Base-by-base conservation (phyloP, 2,888 invertebrate genomes). In the Drosophila pegasa region DNA sequence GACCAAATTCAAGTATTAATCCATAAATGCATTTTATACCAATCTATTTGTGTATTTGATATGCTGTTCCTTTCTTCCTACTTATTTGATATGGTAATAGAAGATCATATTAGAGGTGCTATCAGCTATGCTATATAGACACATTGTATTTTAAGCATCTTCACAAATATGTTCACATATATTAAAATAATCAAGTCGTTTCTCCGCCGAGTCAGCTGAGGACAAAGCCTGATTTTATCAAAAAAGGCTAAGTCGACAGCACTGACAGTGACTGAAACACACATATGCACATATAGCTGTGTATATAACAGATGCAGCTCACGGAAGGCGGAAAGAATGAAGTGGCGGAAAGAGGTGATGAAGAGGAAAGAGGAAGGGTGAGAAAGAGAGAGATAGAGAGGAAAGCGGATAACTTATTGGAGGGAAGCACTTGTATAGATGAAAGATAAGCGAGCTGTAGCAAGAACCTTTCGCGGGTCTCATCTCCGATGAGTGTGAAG, bases 401-500 rank as follows among this genome's bases (percentile, higher is more conserved):
- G 1, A 20, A 14, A 35, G 47, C 8, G n/a, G 25, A 0, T 25
- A 16, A 6, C 56, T 31, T 29, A 47, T 48, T 40, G 62, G 31
- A 22, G 12, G 47, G 25, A 27, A 50, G 16, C 51, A 29, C 31
- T 63, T 40, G 40, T 50, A 45, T 27, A 29, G 45, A 37, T 51
- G 40, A 68, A 45, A 64, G 78, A 62, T 73, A 78, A 62, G 64
- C 61, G 62, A 69, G 63, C 57, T 74, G 63, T 60, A 55, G 45
- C 72, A 61, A 69, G 66, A 50, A 67, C 43, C 65, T 75, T 74
- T 66, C 52, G 66, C 48, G 64, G 47, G 71, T 63, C 76, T 68
- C 71, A 75, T 78, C 78, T 84, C 85, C 82, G 66, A 60, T n/a
- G n/a, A 29, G 38, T 40, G 25, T 25, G 41, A 10, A 10, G 9